phyloP scores from a whole-genome alignment of 2,888 invertebrate species.

The Ceratothoa steindachneri region DNA sequence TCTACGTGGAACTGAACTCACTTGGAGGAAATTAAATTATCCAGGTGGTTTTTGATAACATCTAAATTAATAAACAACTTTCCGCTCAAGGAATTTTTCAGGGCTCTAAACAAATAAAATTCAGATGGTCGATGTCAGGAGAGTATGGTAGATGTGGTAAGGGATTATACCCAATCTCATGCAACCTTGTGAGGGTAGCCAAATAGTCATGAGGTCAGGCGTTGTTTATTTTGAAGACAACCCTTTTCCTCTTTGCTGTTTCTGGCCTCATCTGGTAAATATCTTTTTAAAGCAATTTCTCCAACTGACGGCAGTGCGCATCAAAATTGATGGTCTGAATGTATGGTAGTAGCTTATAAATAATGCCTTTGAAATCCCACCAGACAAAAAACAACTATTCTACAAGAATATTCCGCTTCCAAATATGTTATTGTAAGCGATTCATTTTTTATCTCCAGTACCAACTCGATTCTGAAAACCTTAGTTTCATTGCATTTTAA shows the following conservation, averaged over 20 bases:
- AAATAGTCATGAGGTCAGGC: not conserved
- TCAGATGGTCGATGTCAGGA: not conserved
- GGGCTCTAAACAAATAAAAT: not conserved
- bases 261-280: not conserved
- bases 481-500: not conserved
- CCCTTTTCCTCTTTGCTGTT: not conserved
- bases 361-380: too few relatives aligned
- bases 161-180: not conserved
- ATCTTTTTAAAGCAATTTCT: not conserved
- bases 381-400: too few relatives aligned
- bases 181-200: not conserved
- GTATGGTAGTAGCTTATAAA: not conserved
- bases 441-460: too few relatives aligned
- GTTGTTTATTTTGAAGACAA: not conserved
- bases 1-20: not conserved
- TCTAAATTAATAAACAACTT: too few relatives aligned
- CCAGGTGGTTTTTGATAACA: too few relatives aligned
- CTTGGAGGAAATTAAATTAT: not conserved
- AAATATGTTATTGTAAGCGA: too few relatives aligned
- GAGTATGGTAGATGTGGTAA: not conserved
- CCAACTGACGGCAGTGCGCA: not conserved
- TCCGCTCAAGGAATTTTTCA: too few relatives aligned
- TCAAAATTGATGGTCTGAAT: too few relatives aligned
- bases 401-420: too few relatives aligned
- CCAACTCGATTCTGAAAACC: too few relatives aligned